Base-by-base conservation (phyloP, 2,888 invertebrate species). In the Unio pictorum region DNA sequence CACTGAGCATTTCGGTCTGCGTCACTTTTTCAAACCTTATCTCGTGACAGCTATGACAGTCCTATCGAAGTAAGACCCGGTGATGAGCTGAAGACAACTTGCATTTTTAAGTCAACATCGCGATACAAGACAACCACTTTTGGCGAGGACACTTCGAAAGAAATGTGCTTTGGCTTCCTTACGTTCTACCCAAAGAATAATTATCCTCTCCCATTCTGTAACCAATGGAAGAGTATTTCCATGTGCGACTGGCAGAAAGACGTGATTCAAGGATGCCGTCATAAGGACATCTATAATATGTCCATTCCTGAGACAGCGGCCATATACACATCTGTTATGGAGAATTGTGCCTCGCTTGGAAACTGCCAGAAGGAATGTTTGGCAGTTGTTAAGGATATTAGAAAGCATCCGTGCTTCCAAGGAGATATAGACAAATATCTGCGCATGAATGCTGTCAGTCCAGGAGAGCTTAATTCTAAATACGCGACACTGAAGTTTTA, bases 131-230 rank as follows among this genome's bases (percentile, higher is more conserved):
- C 68, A 4, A 79, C 79, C 0, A 74, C 71, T 23, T 79, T 66
- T 20, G 85, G 86, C 4, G 77, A 80, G 11, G 82, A 67, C 0
- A 83, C 85, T 17, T 71, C 67, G 15, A 83, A 84, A 26, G 85
- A 86, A 71, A 86, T 85, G 86, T 86, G 86, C 63, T 81, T 67
- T 58, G 80, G 76, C 4, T 84, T 83, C 71, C 11, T 85, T 23
- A 76, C 76, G 26, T 76, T 78, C 63, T 84, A 84, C 70, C 83
- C 84, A 0, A 65, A 61, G 57, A 59, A 75, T 55, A 78, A n/a
- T n/a, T n/a, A n/a, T n/a, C n/a, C n/a, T n/a, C n/a, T n/a, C n/a
- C n/a, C n/a, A n/a, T n/a, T n/a, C 66, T 64, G 2, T 58, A 66
- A 0, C 55, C 23, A 17, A 34, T 60, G 8, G 68, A 66, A 3